Conservation (phyloP, 2,113 vertebrate genomes). For the Amphiprion ocellaris region DNA sequence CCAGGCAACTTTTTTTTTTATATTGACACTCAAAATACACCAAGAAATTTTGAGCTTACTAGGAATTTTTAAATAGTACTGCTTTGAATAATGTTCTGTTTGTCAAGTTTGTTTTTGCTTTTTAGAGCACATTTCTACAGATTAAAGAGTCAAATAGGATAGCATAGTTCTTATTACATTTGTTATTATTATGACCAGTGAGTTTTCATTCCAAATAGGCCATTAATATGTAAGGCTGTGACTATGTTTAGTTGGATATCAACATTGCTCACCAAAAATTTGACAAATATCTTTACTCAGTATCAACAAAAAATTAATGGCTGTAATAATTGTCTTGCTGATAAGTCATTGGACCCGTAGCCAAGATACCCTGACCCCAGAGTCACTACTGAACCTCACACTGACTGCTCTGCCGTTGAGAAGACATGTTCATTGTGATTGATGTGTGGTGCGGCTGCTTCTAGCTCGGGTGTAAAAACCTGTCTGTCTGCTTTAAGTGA, state of each 20-base stretch:
- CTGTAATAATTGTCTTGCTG: not conserved
- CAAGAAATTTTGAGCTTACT: not conserved
- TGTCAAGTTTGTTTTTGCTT: not conserved
- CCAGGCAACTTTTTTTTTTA: too few species aligned
- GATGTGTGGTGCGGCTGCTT: slow-evolving; percentile 75
- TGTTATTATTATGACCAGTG: not conserved
- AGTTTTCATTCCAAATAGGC: slow-evolving; percentile 15
- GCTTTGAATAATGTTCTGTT: not conserved
- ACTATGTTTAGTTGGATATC: not conserved
- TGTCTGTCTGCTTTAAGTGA: slow-evolving; percentile 91
- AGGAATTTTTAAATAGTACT: not conserved
- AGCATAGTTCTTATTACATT: not conserved
- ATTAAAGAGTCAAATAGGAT: not conserved
- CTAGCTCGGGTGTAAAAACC: slow-evolving; percentile 69
- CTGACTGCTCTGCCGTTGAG: slow-evolving; percentile 49
- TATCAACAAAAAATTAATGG: not conserved
- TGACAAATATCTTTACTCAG: not conserved
- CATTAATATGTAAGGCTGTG: slow-evolving; percentile 20
- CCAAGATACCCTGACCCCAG: slow-evolving; percentile 27
- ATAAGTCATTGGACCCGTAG: slow-evolving; percentile 7
- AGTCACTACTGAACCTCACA: slow-evolving; percentile 33
- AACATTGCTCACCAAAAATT: not conserved
- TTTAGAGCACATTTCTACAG: slow-evolving; percentile 5
- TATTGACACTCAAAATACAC: too few species aligned
- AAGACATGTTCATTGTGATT: slow-evolving; percentile 71